Conservation (phyloP, 2,113 vertebrate genomes). For the Notothenia coriiceps region DNA sequence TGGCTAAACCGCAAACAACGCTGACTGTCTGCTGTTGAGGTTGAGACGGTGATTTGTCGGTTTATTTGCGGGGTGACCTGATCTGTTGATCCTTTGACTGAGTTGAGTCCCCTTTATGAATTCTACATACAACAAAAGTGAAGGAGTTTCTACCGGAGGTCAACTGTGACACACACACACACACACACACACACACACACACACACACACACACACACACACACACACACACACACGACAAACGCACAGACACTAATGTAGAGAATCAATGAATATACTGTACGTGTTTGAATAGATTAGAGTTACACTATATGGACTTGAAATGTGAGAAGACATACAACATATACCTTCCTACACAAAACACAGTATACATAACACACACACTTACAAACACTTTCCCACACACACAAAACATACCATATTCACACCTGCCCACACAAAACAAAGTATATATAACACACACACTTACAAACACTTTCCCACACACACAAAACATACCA, state of each 20-base stretch:
- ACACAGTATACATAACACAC: slow-evolving; percentile 34
- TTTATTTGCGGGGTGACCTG: slow-evolving; percentile 21
- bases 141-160: slow-evolving; percentile 81
- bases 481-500: slow-evolving; percentile 47
- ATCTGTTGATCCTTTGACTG: slow-evolving; percentile 24
- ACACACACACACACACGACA: slow-evolving; percentile 30
- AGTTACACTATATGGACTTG: slow-evolving; percentile 73
- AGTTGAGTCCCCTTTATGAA: slow-evolving; percentile 33
- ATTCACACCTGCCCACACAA: slow-evolving; percentile 68
- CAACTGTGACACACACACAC: slow-evolving; percentile 84
- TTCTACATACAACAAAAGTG: slow-evolving; percentile 55
- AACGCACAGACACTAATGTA: slow-evolving; percentile 69
- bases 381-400: not conserved
- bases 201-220: slow-evolving; percentile 30
- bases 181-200: slow-evolving; percentile 38
- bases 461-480: not conserved
- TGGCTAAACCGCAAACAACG: slow-evolving; percentile 16
- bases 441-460: not conserved
- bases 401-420: slow-evolving; percentile 48
- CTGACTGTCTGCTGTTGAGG: slow-evolving; percentile 57
- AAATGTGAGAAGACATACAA: slow-evolving; percentile 65
- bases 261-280: slow-evolving; percentile 78
- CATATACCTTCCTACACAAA: slow-evolving; percentile 47
- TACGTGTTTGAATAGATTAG: slow-evolving; percentile 80
- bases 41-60: slow-evolving; percentile 3